phyloP scores from a whole-genome alignment of 2,888 invertebrate species.

The Synergus itoensis region DNA sequence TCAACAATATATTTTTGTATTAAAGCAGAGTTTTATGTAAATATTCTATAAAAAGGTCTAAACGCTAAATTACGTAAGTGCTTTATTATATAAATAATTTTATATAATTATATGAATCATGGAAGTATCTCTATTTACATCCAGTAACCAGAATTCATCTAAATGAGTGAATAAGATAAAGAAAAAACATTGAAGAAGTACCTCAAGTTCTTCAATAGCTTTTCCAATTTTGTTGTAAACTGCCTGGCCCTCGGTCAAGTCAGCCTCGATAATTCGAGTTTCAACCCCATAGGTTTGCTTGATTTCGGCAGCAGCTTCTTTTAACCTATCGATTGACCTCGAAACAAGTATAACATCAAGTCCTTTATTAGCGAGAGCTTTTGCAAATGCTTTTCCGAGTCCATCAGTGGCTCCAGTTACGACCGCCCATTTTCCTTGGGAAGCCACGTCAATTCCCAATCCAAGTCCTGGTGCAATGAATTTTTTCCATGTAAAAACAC shows the following conservation, averaged over 20 bases:
- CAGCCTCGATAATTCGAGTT: conserved; percentile 88
- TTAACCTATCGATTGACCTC: conserved; percentile 86
- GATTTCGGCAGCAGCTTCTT: conserved; percentile 86
- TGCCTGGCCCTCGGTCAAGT: conserved; percentile 86
- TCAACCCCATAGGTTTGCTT: conserved; percentile 86
- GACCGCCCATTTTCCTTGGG: conserved; percentile 79
- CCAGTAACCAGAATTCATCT: too few relatives aligned
- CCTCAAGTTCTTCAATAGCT: conserved; percentile 81
- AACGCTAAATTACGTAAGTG: not conserved
- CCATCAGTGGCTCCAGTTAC: conserved; percentile 94
- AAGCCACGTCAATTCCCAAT: conserved; percentile 69
- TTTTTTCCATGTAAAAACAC: conserved; percentile 70
- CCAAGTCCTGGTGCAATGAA: conserved; percentile 70
- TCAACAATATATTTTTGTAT: not conserved
- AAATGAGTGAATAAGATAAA: too few relatives aligned
- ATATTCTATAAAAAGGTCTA: not conserved
- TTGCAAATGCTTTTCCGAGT: conserved; percentile 92
- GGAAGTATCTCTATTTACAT: too few relatives aligned
- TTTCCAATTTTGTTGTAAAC: conserved; percentile 87
- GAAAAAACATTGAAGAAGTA: conserved; percentile 46
- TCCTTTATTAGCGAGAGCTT: conserved; percentile 86
- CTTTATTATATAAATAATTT: not conserved
- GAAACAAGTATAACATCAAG: conserved; percentile 90
- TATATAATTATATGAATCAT: not conserved
- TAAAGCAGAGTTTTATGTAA: not conserved